Percentiles rank a stretch among this genome's conserved stretches.
phyloP scores from a whole-genome alignment of 2,888 invertebrate species.

The Drosophila neotestacea region DNA sequence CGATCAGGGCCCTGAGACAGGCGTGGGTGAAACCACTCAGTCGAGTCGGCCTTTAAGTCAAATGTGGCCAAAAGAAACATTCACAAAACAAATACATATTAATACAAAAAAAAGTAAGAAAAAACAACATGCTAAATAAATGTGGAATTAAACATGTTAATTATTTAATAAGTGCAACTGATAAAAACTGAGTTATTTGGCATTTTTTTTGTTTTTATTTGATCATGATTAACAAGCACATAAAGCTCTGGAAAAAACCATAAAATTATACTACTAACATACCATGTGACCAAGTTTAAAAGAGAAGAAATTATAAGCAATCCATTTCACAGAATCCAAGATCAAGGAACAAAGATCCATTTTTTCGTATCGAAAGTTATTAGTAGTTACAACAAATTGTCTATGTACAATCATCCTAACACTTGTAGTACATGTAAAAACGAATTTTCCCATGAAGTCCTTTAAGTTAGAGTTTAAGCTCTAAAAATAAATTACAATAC shows the following conservation, averaged over 20 bases:
- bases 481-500: no score
- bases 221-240: conserved; percentile 24
- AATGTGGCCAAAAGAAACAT: conserved; percentile 18
- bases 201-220: conserved; percentile 9
- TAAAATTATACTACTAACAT: background rate
- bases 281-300: background rate
- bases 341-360: no score
- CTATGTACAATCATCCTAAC: no score
- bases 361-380: no score
- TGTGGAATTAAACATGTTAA: conserved; percentile 67
- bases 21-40: conserved; percentile 55
- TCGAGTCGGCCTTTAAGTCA: conserved; percentile 15
- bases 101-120: conserved; percentile 5
- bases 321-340: no score
- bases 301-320: background rate
- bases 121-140: conserved; percentile 52
- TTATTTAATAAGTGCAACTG: conserved; percentile 70
- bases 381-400: no score
- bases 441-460: no score
- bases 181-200: conserved; percentile 62
- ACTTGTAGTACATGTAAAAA: no score
- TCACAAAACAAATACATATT: conserved; percentile 1
- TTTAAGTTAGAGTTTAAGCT: background rate
- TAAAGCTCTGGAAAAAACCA: conserved; percentile 8
- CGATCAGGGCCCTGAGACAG: conserved; percentile 45